Conservation (phyloP, 2,797 vertebrate genomes). For the Eulemur rubriventer region DNA sequence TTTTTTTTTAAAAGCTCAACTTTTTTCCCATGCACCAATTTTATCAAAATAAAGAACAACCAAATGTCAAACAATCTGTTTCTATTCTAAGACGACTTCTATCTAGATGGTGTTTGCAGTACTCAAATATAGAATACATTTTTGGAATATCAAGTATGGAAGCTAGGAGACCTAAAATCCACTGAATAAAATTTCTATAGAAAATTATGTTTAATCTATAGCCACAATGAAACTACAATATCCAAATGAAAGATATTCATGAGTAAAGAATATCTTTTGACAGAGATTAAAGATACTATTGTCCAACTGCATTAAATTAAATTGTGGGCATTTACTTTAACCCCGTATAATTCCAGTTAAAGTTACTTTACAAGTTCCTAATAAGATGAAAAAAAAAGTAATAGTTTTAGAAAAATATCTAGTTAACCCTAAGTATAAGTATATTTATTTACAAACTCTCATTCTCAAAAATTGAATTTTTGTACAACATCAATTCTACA, state of each 20-base stretch:
- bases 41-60: slow-evolving; percentile 52
- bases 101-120: slow-evolving; percentile 43
- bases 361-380: background rate
- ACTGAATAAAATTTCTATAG: background rate
- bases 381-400: background rate
- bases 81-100: slow-evolving; percentile 54
- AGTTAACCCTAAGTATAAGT: background rate
- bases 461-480: background rate
- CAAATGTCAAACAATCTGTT: slow-evolving; percentile 70
- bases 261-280: background rate
- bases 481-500: background rate
- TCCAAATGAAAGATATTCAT: background rate
- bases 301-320: background rate
- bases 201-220: slow-evolving; percentile 6
- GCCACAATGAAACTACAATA: slow-evolving; percentile 9
- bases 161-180: slow-evolving; percentile 10
- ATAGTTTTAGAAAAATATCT: background rate
- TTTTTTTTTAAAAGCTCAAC: slow-evolving; percentile 3
- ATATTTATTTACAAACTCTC: background rate
- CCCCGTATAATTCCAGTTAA: background rate
- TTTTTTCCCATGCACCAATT: slow-evolving; percentile 34
- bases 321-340: background rate
- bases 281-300: background rate
- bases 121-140: slow-evolving; percentile 57
- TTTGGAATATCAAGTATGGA: slow-evolving; percentile 57